Percentiles rank a stretch among this genome's conserved stretches.
Evolutionary conservation across 2,888 invertebrate genomes (phyloP).

Genomic region (Archaeoteleia sp.): DNA sequence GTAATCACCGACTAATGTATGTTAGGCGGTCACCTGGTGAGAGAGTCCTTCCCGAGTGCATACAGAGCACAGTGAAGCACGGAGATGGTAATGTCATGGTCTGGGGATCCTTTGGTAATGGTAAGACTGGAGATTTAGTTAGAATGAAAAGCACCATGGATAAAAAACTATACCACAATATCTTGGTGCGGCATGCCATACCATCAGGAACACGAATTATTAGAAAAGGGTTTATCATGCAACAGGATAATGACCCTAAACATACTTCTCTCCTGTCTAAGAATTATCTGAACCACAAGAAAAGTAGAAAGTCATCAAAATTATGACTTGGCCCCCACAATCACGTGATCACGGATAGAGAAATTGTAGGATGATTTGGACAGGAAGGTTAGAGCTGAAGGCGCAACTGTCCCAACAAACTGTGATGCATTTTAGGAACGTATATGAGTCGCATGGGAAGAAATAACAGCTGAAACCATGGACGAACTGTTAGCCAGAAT

Average conservation of each 20-base stretch:
- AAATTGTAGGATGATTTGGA: constrained; percentile 20
- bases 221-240: constrained; percentile 42
- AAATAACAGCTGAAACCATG: constrained; percentile 14
- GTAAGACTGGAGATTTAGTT: constrained; percentile 35
- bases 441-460: constrained; percentile 56
- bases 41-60: constrained; percentile 10
- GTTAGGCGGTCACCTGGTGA: constrained; percentile 20
- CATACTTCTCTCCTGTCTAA: constrained; percentile 31
- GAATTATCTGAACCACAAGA: constrained; percentile 19
- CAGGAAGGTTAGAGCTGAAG: not conserved
- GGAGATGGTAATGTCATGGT: constrained; percentile 46
- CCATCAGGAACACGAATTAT: constrained; percentile 36
- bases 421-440: constrained; percentile 50
- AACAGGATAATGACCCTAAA: constrained; percentile 52
- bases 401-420: constrained; percentile 16
- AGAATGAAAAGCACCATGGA: constrained; percentile 47
- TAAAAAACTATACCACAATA: constrained; percentile 40
- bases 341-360: constrained; percentile 14
- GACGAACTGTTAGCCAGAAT: constrained; percentile 28
- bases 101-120: constrained; percentile 43
- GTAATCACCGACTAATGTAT: constrained; percentile 16
- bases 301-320: constrained; percentile 9
- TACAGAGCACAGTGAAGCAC: constrained; percentile 51
- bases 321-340: constrained; percentile 13
- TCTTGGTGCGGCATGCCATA: constrained; percentile 26